These are phyloP conservation scores for Loxodonta africana DNA, from an alignment of 2,113 vertebrate species.

Conservation along the genomic window DNA sequence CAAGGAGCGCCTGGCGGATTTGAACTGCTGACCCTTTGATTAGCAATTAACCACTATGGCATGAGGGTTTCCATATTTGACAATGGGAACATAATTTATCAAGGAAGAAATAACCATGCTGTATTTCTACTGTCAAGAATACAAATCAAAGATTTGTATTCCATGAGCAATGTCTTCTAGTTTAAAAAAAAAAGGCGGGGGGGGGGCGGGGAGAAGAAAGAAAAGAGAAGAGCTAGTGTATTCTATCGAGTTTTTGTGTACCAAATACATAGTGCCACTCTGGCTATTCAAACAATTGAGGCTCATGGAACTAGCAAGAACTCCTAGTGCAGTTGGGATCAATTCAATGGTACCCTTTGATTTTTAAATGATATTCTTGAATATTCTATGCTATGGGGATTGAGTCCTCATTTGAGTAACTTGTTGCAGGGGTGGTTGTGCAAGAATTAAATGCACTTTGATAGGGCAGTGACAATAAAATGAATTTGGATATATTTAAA, in stretches of 20 bases:
- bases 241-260: neutral
- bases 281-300: constrained; percentile 52
- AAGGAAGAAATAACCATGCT: constrained; percentile 59
- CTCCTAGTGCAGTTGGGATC: constrained; percentile 20
- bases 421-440: constrained; percentile 1
- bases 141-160: constrained; percentile 63
- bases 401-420: neutral
- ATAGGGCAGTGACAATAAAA: constrained; percentile 30
- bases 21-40: too few relatives aligned
- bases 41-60: too few relatives aligned
- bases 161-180: constrained; percentile 62
- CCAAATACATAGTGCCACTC: neutral
- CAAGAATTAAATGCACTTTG: constrained; percentile 60
- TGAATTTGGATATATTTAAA: constrained; percentile 62
- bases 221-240: neutral
- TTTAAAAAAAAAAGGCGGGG: neutral
- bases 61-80: neutral
- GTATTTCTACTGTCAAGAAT: constrained; percentile 59
- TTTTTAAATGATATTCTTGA: constrained; percentile 55
- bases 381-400: constrained; percentile 34
- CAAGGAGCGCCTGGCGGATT: too few relatives aligned
- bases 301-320: neutral
- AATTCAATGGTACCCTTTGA: constrained; percentile 27
- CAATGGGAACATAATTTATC: constrained; percentile 60
- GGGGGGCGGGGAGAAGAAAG: neutral